Conservation (phyloP, 2,113 vertebrate species). For the Paracanthobrama guichenoti region DNA sequence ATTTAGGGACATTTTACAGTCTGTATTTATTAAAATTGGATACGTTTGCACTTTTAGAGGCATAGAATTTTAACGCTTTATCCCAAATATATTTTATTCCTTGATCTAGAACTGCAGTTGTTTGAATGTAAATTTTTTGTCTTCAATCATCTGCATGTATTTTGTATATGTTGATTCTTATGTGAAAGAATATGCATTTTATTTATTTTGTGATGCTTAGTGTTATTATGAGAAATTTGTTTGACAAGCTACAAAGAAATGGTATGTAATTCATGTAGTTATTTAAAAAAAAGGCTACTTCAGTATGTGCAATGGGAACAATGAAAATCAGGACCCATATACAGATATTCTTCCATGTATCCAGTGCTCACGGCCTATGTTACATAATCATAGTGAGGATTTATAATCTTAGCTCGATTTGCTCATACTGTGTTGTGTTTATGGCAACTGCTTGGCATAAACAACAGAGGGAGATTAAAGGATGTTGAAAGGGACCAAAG, state of each 20-base stretch:
- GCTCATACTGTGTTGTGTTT: not conserved
- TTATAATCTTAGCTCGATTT: not conserved
- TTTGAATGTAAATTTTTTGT: not conserved
- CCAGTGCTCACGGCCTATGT: not conserved
- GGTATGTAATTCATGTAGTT: not conserved
- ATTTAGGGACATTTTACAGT: not conserved
- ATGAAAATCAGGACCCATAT: not conserved
- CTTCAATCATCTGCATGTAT: not conserved
- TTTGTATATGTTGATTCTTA: constrained; percentile 10
- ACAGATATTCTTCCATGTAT: constrained; percentile 1
- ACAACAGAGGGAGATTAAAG: not conserved
- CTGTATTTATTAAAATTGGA: not conserved
- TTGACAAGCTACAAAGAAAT: constrained; percentile 3
- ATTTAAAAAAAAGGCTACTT: not conserved
- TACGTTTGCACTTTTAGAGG: not conserved
- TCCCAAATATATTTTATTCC: constrained; percentile 9
- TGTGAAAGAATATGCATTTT: not conserved
- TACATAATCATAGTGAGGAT: not conserved
- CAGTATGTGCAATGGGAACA: not conserved
- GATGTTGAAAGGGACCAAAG: constrained; percentile 47
- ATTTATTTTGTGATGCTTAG: not conserved
- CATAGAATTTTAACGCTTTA: not conserved
- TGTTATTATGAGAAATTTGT: not conserved
- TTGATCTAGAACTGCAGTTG: not conserved
- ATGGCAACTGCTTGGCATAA: not conserved